phyloP scores from a whole-genome alignment of 2,888 invertebrate species.

The Salpingus planirostris region DNA sequence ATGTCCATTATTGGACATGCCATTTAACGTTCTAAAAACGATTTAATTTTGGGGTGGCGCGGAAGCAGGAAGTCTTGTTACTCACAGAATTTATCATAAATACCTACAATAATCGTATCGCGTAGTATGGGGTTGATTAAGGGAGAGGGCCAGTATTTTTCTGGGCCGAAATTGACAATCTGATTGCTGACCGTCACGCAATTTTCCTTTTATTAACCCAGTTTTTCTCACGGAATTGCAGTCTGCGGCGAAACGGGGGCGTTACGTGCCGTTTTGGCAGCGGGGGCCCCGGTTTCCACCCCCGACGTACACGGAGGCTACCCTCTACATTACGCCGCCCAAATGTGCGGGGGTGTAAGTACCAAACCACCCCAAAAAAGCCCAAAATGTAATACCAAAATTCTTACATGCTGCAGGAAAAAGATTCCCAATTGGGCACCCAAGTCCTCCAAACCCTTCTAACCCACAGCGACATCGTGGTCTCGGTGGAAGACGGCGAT shows the following conservation, averaged over 20 bases:
- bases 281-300: slow-evolving; percentile 79
- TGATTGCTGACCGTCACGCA: slow-evolving; percentile 14
- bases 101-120: no score
- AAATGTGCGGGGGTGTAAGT: slow-evolving; percentile 79
- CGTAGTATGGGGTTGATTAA: no score
- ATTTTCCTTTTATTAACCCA: slow-evolving; percentile 9
- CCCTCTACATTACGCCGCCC: slow-evolving; percentile 94
- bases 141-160: no score
- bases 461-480: slow-evolving; percentile 65
- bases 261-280: slow-evolving; percentile 71
- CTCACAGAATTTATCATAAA: no score
- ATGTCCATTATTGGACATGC: no score
- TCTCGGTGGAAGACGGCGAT: slow-evolving; percentile 84
- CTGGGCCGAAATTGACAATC: slow-evolving; percentile 8
- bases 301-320: slow-evolving; percentile 92
- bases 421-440: slow-evolving; percentile 54
- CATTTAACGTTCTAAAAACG: no score
- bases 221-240: slow-evolving; percentile 41
- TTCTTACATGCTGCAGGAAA: slow-evolving; percentile 11
- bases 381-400: not conserved
- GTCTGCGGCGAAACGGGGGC: slow-evolving; percentile 92
- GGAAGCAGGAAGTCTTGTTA: no score
- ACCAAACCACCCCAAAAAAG: not conserved
- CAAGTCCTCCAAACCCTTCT: slow-evolving; percentile 73
- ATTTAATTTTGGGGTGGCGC: no score